These are phyloP conservation scores for Brachyptera putata DNA, from an alignment of 2,888 invertebrate genomes.

Conservation along the genomic window DNA sequence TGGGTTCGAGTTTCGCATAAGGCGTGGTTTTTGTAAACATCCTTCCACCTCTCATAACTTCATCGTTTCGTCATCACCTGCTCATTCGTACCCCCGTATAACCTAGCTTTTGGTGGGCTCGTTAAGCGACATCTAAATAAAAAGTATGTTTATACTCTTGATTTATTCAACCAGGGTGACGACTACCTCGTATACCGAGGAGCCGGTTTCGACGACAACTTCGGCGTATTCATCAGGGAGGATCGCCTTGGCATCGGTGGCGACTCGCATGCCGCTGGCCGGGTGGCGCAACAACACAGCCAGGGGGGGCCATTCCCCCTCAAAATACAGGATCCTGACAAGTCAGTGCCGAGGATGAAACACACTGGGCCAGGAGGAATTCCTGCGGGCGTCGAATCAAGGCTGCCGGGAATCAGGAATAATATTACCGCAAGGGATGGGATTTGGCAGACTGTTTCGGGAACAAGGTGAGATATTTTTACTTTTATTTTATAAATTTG, in stretches of 20 bases:
- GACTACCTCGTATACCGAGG: slow-evolving; percentile 47
- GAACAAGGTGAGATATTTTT: slow-evolving; percentile 60
- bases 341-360: neutral
- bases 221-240: slow-evolving; percentile 29
- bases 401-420: slow-evolving; percentile 21
- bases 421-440: slow-evolving; percentile 63
- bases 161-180: slow-evolving; percentile 48
- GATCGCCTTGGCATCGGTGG: slow-evolving; percentile 49
- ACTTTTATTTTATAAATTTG: no score
- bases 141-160: no score
- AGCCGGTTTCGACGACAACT: slow-evolving; percentile 30
- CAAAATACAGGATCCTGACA: slow-evolving; percentile 6
- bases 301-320: slow-evolving; percentile 51
- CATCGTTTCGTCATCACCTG: no score
- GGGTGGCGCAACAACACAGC: slow-evolving; percentile 51
- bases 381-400: slow-evolving; percentile 34
- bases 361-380: neutral
- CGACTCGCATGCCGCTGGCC: slow-evolving; percentile 50
- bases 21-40: no score
- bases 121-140: no score
- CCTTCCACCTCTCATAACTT: no score
- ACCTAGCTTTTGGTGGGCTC: no score
- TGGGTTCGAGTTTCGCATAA: no score
- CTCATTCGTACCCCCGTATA: no score
- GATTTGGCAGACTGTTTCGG: slow-evolving; percentile 72